Conservation (phyloP, 2,888 invertebrate genomes). For the Acanthopleura granulata region DNA sequence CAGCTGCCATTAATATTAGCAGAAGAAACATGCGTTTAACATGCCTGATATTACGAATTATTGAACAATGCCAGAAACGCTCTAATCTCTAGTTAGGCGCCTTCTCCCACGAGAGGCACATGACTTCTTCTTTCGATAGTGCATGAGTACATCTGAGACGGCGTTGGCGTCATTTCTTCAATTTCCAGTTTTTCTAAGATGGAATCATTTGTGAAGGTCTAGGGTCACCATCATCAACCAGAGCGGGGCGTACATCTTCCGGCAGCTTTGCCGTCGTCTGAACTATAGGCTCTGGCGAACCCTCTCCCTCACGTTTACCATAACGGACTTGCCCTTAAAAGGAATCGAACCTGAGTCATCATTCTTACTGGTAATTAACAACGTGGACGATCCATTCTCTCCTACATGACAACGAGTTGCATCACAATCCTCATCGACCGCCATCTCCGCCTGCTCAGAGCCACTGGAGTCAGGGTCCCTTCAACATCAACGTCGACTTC, state of each 20-base stretch:
- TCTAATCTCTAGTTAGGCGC: background rate
- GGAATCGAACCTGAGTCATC: background rate
- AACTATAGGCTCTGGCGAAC: background rate
- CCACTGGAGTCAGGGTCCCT: background rate
- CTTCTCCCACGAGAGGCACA: background rate
- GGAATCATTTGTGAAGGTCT: no score
- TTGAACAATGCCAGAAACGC: background rate
- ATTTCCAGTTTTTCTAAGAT: background rate
- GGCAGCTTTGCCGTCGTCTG: background rate
- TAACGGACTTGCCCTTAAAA: no score
- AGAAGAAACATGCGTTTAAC: background rate
- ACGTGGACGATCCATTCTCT: background rate
- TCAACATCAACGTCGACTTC: background rate
- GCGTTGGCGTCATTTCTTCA: background rate
- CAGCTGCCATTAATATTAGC: background rate
- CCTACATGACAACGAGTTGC: background rate
- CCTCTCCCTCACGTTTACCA: no score
- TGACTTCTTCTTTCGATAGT: constrained; percentile 8
- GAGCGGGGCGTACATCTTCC: no score
- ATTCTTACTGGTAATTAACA: background rate
- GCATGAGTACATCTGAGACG: background rate
- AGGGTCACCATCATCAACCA: no score
- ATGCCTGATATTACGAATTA: background rate
- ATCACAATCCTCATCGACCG: background rate
- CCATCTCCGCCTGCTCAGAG: background rate